Evolutionary conservation across 2,888 invertebrate genomes (phyloP), one percentile per base, ranked within the genome.

Genomic region (Troides helena): DNA sequence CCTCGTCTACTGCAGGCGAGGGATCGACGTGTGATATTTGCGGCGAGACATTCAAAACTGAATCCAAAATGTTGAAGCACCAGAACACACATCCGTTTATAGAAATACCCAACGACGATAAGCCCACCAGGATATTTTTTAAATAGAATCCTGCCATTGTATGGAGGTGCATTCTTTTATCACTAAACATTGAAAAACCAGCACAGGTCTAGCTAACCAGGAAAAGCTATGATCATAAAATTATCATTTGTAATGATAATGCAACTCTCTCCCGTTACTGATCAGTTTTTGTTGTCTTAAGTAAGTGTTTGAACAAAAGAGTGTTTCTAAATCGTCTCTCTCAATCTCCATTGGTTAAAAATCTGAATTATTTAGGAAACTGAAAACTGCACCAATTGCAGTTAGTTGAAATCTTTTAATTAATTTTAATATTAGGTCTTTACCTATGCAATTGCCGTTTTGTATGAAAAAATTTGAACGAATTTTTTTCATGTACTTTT

Each of bases 51-150:
- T 93, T 92, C 72, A 64, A 80, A 0, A 85, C 80, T 72, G 87
- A 89, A 71, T 76, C 75, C 65, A 78, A 78, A 50, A 93, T 93
- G 93, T 75, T 85, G 57, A 85, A 86, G 74, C 93, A 93, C 69
- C 91, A 93, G 79, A 83, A 86, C 63, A 90, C 87, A 0, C 93
- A 93, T 69, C 93, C 93, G 0, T 93, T 93, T 71, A 92, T 93
- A 64, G 91, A 90, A 73, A 90, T 93, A 65, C 89, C 92, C 1
- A 91, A 89, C 68, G 93, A 92, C 30, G 92, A 92, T 76, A 90
- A 83, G 30, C 91, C 92, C 1, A 90, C 87, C 80, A 88, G 91
- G 72, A 93, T 93, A 89, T 93, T 93, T 74, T 93, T 92, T 81
- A 93, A 93, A 77, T 90, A 80, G 80, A 65, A 61, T 58, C 81